Conservation (phyloP, 2,888 invertebrate species). For the Diarsia dahlii region DNA sequence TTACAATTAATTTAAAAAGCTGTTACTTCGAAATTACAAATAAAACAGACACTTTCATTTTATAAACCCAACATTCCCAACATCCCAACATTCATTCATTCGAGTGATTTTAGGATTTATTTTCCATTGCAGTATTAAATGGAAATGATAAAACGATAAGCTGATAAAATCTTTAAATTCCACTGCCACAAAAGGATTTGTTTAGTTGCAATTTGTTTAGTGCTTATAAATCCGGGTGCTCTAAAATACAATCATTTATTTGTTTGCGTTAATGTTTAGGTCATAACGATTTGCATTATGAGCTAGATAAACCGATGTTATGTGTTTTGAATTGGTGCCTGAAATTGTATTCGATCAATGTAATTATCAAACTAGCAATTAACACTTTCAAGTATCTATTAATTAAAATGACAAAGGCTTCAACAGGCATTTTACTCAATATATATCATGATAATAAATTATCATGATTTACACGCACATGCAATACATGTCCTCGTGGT, state of each 20-base stretch:
- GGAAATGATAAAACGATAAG: not conserved
- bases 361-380: not conserved
- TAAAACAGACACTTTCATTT: too few relatives aligned
- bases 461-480: too few relatives aligned
- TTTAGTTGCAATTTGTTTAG: conserved; percentile 12
- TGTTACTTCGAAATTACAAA: too few relatives aligned
- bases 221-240: not conserved
- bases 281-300: not conserved
- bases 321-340: not conserved
- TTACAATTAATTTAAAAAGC: too few relatives aligned
- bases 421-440: too few relatives aligned
- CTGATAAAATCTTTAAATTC: conserved; percentile 9
- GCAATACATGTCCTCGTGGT: too few relatives aligned
- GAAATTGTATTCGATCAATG: not conserved
- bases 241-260: conserved; percentile 10
- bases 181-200: conserved; percentile 6
- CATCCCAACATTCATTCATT: not conserved
- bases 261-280: not conserved
- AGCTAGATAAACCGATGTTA: not conserved
- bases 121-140: not conserved
- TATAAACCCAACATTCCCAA: too few relatives aligned
- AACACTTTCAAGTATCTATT: not conserved
- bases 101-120: not conserved
- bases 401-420: too few relatives aligned
- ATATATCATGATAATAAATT: too few relatives aligned